Conservation (phyloP, 2,888 invertebrate genomes). For the Melikaiella ostensackeni region DNA sequence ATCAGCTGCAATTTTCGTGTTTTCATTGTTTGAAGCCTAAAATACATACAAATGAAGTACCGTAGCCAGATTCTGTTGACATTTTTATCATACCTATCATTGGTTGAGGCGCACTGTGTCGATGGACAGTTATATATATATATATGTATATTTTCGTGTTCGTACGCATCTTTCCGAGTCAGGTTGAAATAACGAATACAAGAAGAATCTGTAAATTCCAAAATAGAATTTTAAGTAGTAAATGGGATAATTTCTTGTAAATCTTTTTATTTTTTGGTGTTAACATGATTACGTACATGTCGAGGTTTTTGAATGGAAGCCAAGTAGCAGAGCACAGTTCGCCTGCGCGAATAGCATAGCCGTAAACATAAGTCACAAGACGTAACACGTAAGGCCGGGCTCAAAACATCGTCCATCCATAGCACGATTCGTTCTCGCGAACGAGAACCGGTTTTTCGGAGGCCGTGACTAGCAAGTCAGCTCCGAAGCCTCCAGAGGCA, state of each 20-base stretch:
- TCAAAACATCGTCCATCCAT: conserved; percentile 29
- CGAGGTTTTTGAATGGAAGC: conserved; percentile 17
- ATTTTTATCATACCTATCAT: too few relatives aligned
- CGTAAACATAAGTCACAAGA: not conserved
- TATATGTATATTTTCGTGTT: too few relatives aligned
- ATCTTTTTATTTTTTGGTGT: not conserved
- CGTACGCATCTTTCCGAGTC: not conserved
- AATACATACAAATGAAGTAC: too few relatives aligned
- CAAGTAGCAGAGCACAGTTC: conserved; percentile 36
- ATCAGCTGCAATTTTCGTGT: too few relatives aligned
- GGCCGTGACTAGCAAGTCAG: conserved; percentile 48
- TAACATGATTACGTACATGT: not conserved
- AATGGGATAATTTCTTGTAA: not conserved
- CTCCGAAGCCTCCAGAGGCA: not conserved
- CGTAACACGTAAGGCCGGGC: not conserved
- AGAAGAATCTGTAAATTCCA: not conserved
- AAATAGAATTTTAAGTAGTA: not conserved
- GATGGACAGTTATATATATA: too few relatives aligned
- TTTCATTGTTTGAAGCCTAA: too few relatives aligned
- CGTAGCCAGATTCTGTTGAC: too few relatives aligned
- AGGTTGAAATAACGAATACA: not conserved
- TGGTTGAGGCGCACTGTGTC: too few relatives aligned
- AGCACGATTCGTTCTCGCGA: conserved; percentile 53
- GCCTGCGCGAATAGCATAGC: not conserved
- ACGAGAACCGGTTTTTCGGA: conserved; percentile 57